These are phyloP conservation scores for Brachirus orientalis DNA, from an alignment of 2,113 vertebrate species.

Conservation along the genomic window DNA sequence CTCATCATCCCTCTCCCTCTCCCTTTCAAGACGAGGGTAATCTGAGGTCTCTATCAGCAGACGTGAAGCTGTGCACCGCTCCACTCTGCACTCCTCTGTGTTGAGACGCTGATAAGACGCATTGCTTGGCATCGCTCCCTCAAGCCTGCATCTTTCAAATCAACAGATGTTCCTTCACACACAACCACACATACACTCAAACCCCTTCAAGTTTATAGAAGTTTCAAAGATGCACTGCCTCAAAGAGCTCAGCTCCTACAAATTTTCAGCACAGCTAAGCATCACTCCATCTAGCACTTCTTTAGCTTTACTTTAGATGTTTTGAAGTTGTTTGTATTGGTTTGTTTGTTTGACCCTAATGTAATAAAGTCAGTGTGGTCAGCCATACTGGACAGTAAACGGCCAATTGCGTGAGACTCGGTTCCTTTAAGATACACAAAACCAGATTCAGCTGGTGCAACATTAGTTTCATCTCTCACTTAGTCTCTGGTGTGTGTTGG, in stretches of 20 bases:
- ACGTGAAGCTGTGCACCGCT: slow-evolving; percentile 56
- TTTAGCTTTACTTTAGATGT: slow-evolving; percentile 53
- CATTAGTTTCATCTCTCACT: slow-evolving; percentile 28
- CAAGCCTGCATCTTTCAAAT: slow-evolving; percentile 72
- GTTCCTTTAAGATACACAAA: slow-evolving; percentile 18
- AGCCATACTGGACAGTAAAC: slow-evolving; percentile 21
- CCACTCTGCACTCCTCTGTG: slow-evolving; percentile 59
- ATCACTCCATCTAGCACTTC: slow-evolving; percentile 47
- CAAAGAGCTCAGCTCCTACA: slow-evolving; percentile 42
- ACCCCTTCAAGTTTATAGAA: slow-evolving; percentile 63
- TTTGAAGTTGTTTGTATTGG: slow-evolving; percentile 39
- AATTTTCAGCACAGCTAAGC: slow-evolving; percentile 48
- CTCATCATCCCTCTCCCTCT: slow-evolving; percentile 1
- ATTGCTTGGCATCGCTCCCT: slow-evolving; percentile 69
- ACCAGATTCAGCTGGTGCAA: slow-evolving; percentile 21
- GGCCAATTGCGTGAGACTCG: slow-evolving; percentile 39
- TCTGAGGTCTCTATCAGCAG: slow-evolving; percentile 70
- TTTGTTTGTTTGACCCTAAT: slow-evolving; percentile 51
- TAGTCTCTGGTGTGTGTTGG: slow-evolving; percentile 8
- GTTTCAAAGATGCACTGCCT: slow-evolving; percentile 60
- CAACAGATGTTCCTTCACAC: slow-evolving; percentile 70
- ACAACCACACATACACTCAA: slow-evolving; percentile 38
- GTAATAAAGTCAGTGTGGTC: slow-evolving; percentile 19
- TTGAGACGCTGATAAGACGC: slow-evolving; percentile 70
- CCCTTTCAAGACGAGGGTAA: slow-evolving; percentile 52